A percentile compares a stretch with the other conserved stretches of the same genome.
These are phyloP conservation scores for Procavia capensis DNA, from an alignment of 2,113 vertebrate genomes.

Conservation along the genomic window DNA sequence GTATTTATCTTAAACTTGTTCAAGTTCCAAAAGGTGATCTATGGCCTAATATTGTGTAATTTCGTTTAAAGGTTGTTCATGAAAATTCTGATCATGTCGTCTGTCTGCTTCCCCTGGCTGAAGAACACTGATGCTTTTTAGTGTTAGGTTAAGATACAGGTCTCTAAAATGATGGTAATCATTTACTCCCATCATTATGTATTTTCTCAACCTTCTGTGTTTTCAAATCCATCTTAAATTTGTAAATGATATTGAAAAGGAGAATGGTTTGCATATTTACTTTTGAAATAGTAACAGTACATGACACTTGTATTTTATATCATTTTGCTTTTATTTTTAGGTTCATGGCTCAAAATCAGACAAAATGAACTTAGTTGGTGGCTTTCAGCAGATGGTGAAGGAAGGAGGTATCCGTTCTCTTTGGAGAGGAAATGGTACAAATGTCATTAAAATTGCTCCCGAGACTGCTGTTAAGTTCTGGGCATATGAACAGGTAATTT, in stretches of 20 bases:
- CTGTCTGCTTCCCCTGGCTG: background rate
- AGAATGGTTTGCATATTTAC: background rate
- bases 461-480: conserved; percentile 98
- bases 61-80: background rate
- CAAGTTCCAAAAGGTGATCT: background rate
- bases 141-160: background rate
- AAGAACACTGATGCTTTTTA: background rate
- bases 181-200: background rate
- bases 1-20: background rate
- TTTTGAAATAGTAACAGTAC: background rate
- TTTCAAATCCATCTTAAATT: conserved; percentile 6
- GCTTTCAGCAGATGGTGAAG: conserved; percentile 94
- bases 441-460: conserved; percentile 97
- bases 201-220: background rate
- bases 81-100: background rate
- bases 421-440: conserved; percentile 97
- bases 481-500: conserved; percentile 95
- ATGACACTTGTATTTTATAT: background rate
- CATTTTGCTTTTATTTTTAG: conserved; percentile 82
- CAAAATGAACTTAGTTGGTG: conserved; percentile 90
- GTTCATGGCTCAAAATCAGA: conserved; percentile 93
- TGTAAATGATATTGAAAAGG: background rate
- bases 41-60: background rate
- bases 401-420: conserved; percentile 94
- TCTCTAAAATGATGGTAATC: background rate